Conservation (phyloP, 2,888 invertebrate genomes). For the Harpalus rufipes region DNA sequence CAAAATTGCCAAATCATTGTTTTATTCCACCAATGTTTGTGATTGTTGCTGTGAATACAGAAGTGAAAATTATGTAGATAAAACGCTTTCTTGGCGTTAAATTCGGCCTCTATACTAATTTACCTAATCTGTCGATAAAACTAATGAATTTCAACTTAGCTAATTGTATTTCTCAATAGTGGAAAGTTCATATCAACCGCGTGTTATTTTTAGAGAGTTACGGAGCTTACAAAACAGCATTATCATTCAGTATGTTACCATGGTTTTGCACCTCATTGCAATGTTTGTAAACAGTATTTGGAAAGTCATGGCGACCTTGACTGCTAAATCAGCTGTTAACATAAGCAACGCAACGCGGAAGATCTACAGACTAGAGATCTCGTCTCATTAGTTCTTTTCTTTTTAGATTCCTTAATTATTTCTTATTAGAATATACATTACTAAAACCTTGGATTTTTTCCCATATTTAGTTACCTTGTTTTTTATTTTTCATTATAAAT, state of each 20-base stretch:
- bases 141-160: conserved; percentile 7
- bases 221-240: conserved; percentile 5
- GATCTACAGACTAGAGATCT: background rate
- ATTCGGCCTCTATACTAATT: conserved; percentile 11
- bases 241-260: background rate
- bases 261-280: background rate
- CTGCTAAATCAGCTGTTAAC: background rate
- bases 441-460: too few species aligned
- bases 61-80: background rate
- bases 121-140: conserved; percentile 11
- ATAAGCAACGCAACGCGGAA: background rate
- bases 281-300: conserved; percentile 15
- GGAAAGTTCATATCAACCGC: conserved; percentile 15
- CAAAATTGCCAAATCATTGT: too few species aligned
- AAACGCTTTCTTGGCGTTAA: background rate
- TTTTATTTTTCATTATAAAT: too few species aligned
- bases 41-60: too few species aligned
- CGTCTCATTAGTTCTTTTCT: too few species aligned
- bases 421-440: too few species aligned
- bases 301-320: background rate
- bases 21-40: too few species aligned
- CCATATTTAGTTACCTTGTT: too few species aligned
- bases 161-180: background rate
- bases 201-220: background rate
- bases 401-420: too few species aligned